phyloP scores from a whole-genome alignment of 2,797 vertebrate genomes.

The Sparidentex hasta region DNA sequence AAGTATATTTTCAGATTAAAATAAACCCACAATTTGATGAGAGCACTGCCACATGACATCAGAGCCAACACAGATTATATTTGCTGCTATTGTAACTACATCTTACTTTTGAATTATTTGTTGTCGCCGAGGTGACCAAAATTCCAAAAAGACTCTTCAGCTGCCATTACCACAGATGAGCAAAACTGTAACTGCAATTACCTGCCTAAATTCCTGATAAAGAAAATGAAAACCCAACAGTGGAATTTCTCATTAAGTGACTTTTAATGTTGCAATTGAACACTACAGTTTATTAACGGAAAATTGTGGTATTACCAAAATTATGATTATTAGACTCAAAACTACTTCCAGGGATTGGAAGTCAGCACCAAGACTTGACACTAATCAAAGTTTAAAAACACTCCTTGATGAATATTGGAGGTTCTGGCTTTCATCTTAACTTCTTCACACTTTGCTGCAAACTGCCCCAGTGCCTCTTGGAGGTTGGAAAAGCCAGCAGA shows the following conservation, averaged over 20 bases:
- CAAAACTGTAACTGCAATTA: conserved; percentile 6
- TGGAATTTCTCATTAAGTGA: neutral
- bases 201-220: neutral
- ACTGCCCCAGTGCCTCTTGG: too few relatives aligned
- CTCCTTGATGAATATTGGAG: too few relatives aligned
- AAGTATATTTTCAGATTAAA: too few relatives aligned
- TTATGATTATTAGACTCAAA: too few relatives aligned
- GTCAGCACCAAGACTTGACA: too few relatives aligned
- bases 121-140: conserved; percentile 48
- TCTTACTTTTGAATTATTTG: conserved; percentile 37
- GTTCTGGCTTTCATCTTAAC: too few relatives aligned
- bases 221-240: neutral
- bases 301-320: too few relatives aligned
- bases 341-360: too few relatives aligned
- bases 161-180: neutral
- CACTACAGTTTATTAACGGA: neutral
- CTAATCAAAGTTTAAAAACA: too few relatives aligned
- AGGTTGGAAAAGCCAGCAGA: too few relatives aligned
- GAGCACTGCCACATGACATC: conserved; percentile 44
- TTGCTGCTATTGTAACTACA: conserved; percentile 8
- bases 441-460: too few relatives aligned
- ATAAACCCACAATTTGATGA: conserved; percentile 59
- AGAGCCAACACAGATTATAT: conserved; percentile 32
- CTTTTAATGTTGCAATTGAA: neutral
- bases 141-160: conserved; percentile 5